phyloP scores from a whole-genome alignment of 2,888 invertebrate genomes.

The Drosophila recens region DNA sequence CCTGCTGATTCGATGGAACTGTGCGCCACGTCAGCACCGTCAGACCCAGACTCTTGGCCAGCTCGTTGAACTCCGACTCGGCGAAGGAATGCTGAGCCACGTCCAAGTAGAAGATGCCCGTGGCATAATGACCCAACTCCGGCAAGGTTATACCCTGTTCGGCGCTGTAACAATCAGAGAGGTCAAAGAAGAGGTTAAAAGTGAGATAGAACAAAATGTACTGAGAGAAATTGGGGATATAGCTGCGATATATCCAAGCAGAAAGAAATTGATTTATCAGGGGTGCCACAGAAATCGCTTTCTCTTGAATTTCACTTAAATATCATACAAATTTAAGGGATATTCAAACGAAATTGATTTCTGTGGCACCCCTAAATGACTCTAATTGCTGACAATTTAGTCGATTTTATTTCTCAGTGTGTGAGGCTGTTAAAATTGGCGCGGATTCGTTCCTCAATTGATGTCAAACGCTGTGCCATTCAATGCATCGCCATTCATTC shows the following conservation, averaged over 20 bases:
- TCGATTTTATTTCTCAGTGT: slow-evolving; percentile 8
- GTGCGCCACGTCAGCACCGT: slow-evolving; percentile 97
- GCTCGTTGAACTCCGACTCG: slow-evolving; percentile 91
- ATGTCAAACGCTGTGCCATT: slow-evolving; percentile 43
- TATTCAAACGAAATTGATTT: too few relatives aligned
- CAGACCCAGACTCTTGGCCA: slow-evolving; percentile 93
- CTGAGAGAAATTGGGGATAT: neutral
- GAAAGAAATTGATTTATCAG: too few relatives aligned
- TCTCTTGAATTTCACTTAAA: too few relatives aligned
- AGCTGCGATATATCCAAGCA: neutral
- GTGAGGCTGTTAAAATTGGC: slow-evolving; percentile 36
- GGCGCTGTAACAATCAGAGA: slow-evolving; percentile 87
- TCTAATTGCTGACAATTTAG: too few relatives aligned
- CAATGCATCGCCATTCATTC: slow-evolving; percentile 56
- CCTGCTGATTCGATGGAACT: slow-evolving; percentile 94
- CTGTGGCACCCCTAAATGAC: too few relatives aligned
- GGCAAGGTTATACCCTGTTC: slow-evolving; percentile 93
- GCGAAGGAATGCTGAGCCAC: slow-evolving; percentile 91
- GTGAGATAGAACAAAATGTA: neutral
- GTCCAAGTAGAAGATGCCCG: slow-evolving; percentile 98
- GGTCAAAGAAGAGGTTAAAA: neutral
- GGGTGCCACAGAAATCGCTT: too few relatives aligned
- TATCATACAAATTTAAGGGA: too few relatives aligned
- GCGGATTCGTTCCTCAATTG: slow-evolving; percentile 42
- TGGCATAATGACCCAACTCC: slow-evolving; percentile 95